A percentile compares a stretch with the other conserved stretches of the same genome.
Conservation (phyloP, 2,888 invertebrate genomes). For the Morpho helenor region DNA sequence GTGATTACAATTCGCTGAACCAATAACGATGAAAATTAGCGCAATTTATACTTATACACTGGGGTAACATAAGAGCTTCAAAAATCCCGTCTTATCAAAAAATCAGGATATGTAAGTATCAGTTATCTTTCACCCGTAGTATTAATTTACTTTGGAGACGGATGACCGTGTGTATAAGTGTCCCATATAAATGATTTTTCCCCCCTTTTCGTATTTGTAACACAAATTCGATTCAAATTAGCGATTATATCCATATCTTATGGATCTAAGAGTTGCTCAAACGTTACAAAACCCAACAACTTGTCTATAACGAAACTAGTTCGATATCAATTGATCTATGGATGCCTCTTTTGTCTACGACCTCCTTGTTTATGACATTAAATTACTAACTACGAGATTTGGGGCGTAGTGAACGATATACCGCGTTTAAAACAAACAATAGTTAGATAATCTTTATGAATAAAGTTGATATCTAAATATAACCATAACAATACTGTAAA, state of each 20-base stretch:
- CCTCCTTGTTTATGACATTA: constrained; percentile 51
- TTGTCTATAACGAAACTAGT: constrained; percentile 1
- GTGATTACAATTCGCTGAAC: no score
- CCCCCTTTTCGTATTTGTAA: background rate
- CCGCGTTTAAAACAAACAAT: no score
- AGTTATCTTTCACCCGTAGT: background rate
- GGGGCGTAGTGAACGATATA: constrained; percentile 31
- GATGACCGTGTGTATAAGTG: no score
- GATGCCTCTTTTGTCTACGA: constrained; percentile 11
- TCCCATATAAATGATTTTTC: no score
- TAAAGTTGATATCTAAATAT: no score
- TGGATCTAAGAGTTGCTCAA: background rate
- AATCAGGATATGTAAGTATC: background rate
- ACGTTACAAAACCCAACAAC: constrained; percentile 10
- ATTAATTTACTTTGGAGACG: background rate
- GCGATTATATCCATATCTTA: background rate
- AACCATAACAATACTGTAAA: no score
- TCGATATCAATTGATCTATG: constrained; percentile 32
- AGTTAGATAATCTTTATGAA: no score
- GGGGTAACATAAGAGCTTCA: background rate
- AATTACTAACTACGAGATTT: constrained; percentile 47
- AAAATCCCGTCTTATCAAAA: background rate
- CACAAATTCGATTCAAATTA: background rate
- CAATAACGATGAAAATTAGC: background rate
- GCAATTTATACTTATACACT: no score